Percentiles rank a stretch among this genome's conserved stretches.
Evolutionary conservation across 2,888 invertebrate genomes (phyloP).

Genomic region (Epinotia brunnichana): DNA sequence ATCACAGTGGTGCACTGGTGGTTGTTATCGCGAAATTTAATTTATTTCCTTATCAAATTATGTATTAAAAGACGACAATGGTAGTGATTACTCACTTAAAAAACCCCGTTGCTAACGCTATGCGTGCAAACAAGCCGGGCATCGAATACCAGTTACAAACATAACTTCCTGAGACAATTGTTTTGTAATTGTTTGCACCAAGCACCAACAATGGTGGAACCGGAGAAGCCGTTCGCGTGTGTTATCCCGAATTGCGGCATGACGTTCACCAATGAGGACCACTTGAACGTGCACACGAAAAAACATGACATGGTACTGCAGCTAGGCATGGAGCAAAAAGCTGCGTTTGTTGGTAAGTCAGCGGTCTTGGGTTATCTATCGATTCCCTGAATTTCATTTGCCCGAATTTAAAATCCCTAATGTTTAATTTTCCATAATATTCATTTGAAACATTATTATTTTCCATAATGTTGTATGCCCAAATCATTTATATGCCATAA

Average conservation of each 20-base stretch:
- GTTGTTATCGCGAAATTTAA: background rate
- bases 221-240: constrained; percentile 89
- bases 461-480: no score
- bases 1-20: background rate
- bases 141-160: background rate
- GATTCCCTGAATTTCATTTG: no score
- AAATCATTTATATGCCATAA: no score
- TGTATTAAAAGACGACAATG: constrained; percentile 2
- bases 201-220: constrained; percentile 74
- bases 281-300: constrained; percentile 90
- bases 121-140: background rate
- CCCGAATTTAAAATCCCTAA: no score
- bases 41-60: constrained; percentile 11
- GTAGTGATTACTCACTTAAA: background rate
- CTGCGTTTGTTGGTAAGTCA: constrained; percentile 87
- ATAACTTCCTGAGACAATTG: constrained; percentile 20
- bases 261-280: constrained; percentile 92
- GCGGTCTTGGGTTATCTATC: no score
- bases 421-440: no score
- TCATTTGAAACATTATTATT: no score
- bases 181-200: constrained; percentile 36
- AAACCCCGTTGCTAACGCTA: background rate
- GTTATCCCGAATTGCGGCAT: constrained; percentile 87
- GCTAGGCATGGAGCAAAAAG: constrained; percentile 85
- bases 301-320: constrained; percentile 94